Base-by-base conservation (phyloP, 53 echinoderm and acorn worm species). In the Temnopleurus reevesii region DNA sequence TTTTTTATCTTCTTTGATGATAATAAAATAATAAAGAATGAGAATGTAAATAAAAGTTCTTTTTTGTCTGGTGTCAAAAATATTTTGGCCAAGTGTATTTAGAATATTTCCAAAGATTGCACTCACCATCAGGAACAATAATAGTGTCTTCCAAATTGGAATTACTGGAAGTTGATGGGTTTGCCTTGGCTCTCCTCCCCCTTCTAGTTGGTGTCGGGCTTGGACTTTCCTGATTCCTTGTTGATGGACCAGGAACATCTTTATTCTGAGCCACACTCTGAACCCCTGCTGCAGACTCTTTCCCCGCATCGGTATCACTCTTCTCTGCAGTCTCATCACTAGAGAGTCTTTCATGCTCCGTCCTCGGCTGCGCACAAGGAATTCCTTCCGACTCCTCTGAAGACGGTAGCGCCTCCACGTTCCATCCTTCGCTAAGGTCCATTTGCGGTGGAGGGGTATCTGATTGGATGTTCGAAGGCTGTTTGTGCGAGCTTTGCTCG, bases 291-390 rank as follows among this genome's bases (percentile, higher is more conserved):
- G 46, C 41, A 5, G 79, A 15, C 29, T 47, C 46, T 43, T 46
- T 46, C 12, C 47, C 29, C 0, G 41, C 30, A 28, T 79, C 79
- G 18, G 1, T 55, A 33, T 83, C 44, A 35, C 49, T 85, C 85
- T 44, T 59, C 12, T 83, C 57, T 38, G 44, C 45, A 10, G 61
- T 17, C 45, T 87, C 86, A 59, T 49, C 88, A 2, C 51, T 87
- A 6, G 71, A 83, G 36, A 29, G 19, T 23, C 83, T 83, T 30
- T 31, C 83, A 17, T 7, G 17, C n/a, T 27, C 53, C 21, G 3
- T 83, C 29, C 54, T 53, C n/a, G 88, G 88, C 23, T 87, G 88
- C 12, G 88, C 88, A 87, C 88, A 87, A 36, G 88, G 88, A 26
- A 87, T 87, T 29, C 85, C 85, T 41, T 87, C 88, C 2, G 88